These are phyloP conservation scores for Camponotus pennsylvanicus DNA, from an alignment of 1,140 invertebrate species.

Conservation along the genomic window DNA sequence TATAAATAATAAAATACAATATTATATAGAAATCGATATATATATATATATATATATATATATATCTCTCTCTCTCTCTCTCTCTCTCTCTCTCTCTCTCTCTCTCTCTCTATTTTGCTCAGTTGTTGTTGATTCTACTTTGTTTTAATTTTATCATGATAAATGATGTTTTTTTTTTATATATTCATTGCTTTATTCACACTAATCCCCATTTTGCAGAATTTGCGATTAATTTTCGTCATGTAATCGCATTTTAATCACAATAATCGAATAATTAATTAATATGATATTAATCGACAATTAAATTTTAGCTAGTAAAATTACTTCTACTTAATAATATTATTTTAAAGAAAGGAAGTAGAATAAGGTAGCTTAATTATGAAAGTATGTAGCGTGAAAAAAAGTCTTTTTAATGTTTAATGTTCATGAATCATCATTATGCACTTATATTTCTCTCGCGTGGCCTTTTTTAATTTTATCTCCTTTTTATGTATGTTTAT, in stretches of 20 bases:
- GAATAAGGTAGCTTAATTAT: not conserved
- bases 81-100: no score
- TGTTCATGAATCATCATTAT: not conserved
- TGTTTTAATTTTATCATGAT: no score
- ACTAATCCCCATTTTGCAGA: not conserved
- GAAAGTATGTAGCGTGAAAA: not conserved
- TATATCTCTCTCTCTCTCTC: no score
- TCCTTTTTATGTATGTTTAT: not conserved
- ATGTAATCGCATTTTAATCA: not conserved
- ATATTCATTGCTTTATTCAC: no score
- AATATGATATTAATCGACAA: not conserved
- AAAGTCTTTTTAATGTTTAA: not conserved
- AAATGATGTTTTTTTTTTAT: no score
- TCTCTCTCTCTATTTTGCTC: not conserved
- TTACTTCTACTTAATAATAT: not conserved
- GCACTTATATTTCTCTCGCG: not conserved
- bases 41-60: no score
- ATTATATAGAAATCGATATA: no score
- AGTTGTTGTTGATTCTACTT: not conserved
- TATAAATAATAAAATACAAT: no score
- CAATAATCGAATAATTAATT: not conserved
- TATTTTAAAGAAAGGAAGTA: not conserved
- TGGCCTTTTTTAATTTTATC: not conserved
- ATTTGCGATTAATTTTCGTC: not conserved
- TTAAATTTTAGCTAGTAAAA: not conserved